Percentiles rank a stretch among this genome's conserved stretches.
Conservation (phyloP, 2,113 vertebrate genomes). For the Corythornis vintsioides region DNA sequence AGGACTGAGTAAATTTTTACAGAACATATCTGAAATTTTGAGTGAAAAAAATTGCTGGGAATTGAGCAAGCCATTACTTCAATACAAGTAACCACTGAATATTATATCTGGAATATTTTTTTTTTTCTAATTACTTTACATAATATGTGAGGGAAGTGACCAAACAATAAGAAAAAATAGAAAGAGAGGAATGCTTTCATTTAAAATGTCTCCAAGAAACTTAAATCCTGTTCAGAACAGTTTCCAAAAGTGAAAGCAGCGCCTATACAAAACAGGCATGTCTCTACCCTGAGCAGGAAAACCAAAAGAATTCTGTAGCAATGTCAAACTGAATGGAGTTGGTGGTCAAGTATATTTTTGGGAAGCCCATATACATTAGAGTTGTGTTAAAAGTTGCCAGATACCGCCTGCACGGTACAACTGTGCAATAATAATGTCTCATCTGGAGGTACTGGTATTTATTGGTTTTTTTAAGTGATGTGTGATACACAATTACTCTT, state of each 20-base stretch:
- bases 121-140: neutral
- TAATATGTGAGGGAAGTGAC: neutral
- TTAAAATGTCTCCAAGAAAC: neutral
- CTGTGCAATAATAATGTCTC: neutral
- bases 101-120: neutral
- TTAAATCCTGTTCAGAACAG: neutral
- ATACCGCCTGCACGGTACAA: neutral
- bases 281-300: neutral
- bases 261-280: neutral
- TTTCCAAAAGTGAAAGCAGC: neutral
- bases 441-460: neutral
- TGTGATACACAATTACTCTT: neutral
- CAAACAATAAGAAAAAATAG: neutral
- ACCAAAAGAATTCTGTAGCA: neutral
- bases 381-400: fast-evolving
- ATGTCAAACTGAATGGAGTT: neutral
- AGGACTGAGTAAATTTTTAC: neutral
- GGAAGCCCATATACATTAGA: neutral
- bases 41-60: neutral
- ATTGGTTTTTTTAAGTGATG: neutral
- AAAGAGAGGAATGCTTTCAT: neutral
- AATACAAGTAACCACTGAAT: neutral
- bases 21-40: neutral
- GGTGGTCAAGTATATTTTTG: neutral
- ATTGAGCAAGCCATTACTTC: neutral